Percentiles rank a stretch among this genome's conserved stretches.
phyloP scores from a whole-genome alignment of 2,797 vertebrate genomes.

The Poecile montanus region DNA sequence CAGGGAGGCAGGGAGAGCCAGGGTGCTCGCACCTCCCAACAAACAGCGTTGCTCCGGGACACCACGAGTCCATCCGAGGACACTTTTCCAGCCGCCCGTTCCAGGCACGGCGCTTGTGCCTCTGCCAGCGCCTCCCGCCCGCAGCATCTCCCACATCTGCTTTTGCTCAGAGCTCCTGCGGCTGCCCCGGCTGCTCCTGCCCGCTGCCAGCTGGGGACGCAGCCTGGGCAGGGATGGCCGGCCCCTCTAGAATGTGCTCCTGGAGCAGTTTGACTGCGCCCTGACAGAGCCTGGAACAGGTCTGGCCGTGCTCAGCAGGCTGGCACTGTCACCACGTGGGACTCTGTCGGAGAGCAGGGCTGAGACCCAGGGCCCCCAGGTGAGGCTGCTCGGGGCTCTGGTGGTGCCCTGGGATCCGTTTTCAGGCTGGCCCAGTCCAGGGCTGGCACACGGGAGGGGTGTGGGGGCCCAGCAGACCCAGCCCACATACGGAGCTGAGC shows the following conservation, averaged over 20 bases:
- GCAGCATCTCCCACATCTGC: background rate
- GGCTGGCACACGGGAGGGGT: background rate
- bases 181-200: background rate
- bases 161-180: background rate
- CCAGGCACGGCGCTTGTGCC: background rate
- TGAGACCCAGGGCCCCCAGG: background rate
- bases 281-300: background rate
- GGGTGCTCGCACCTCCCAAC: background rate
- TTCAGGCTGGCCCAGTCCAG: background rate
- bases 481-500: background rate
- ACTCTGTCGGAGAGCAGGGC: background rate
- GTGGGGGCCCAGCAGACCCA: accelerated
- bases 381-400: background rate
- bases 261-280: accelerated
- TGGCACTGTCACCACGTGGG: background rate
- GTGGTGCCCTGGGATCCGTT: background rate
- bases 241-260: accelerated
- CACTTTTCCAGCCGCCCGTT: background rate
- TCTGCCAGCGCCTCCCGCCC: background rate
- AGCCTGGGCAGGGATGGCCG: background rate
- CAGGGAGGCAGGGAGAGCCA: background rate
- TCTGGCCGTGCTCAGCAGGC: background rate
- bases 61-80: background rate
- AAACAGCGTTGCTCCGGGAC: constrained; percentile 12
- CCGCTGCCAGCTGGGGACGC: background rate